Evolutionary conservation across 2,888 invertebrate genomes (phyloP), one percentile per base, ranked within the genome.

Genomic region (Drosophila setosimentum): DNA sequence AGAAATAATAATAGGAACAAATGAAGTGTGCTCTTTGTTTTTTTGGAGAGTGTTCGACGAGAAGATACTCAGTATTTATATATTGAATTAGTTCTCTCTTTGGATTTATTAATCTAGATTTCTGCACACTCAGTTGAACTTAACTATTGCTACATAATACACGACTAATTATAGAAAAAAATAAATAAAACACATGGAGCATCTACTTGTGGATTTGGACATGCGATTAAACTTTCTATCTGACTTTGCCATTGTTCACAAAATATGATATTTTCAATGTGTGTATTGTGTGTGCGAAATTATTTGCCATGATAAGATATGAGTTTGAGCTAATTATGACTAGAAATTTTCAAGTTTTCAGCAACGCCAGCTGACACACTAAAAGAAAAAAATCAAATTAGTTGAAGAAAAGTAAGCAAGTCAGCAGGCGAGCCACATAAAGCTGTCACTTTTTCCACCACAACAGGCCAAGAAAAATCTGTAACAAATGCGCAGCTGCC

Each of bases 231-330:
- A 89, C 83, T 89, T 84, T 84, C 89, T 87, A 87, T 87, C 83
- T 55, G 40, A 8, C 42, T 51, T 45, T 33, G 40, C 24, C 53
- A 73, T 78, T 76, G 74, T 73, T 50, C 32, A 54, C 40, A 61
- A 64, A 51, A 65, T 64, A 45, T 49, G 40, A 49, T 58, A 51
- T 59, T 48, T 37, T 57, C 11, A 50, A 2, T 58, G 51, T 61
- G 33, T 53, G 57, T 32, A 55, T 54, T 64, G 63, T 68, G 50
- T 82, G 80, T 87, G 78, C n/a, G n/a, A n/a, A 83, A 83, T 68
- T 89, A 70, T 77, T 81, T 67, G 87, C 60, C 71, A 71, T 74
- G 89, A 84, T 89, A 84, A 87, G 84, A 87, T 84, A 81, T 82
- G 73, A 78, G 50, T 76, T 67, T 81, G 87, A 66, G 82, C 87